Evolutionary conservation across 2,888 invertebrate species (phyloP).

Genomic region (Trichogramma dendrolimi): DNA sequence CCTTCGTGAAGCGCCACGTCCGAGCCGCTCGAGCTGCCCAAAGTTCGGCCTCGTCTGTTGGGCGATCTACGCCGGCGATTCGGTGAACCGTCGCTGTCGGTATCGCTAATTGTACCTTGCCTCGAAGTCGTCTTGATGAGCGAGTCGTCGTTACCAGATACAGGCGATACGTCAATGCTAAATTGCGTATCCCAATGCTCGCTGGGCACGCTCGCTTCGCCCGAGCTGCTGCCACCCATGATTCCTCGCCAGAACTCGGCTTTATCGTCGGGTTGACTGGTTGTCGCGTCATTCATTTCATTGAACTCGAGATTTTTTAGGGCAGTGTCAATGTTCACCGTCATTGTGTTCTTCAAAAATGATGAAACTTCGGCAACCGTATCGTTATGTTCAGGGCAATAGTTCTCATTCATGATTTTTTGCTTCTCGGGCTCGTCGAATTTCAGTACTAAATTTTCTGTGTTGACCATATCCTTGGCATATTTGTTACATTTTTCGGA

Average conservation of each 20-base stretch:
- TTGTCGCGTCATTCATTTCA: constrained; percentile 26
- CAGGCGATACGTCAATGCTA: constrained; percentile 45
- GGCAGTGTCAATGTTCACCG: not conserved
- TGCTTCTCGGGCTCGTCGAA: constrained; percentile 19
- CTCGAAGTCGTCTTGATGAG: constrained; percentile 43
- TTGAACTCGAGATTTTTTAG: too few relatives aligned
- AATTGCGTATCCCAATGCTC: constrained; percentile 45
- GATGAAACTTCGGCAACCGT: not conserved
- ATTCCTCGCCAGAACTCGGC: constrained; percentile 39
- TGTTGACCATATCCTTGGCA: not conserved
- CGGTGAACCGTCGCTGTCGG: constrained; percentile 48
- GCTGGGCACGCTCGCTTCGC: constrained; percentile 19
- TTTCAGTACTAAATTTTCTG: constrained; percentile 12
- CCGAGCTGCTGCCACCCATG: constrained; percentile 24
- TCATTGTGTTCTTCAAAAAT: not conserved
- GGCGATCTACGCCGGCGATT: constrained; percentile 44
- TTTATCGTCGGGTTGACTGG: constrained; percentile 34
- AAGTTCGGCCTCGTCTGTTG: constrained; percentile 52
- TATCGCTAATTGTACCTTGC: constrained; percentile 46
- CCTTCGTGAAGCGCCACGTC: constrained; percentile 65
- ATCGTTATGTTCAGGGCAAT: not conserved
- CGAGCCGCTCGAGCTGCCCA: constrained; percentile 63
- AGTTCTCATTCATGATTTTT: constrained; percentile 22
- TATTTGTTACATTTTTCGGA: constrained; percentile 4
- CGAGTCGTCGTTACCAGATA: constrained; percentile 46